phyloP scores from a whole-genome alignment of 2,113 vertebrate genomes.

The Colossoma macropomum region DNA sequence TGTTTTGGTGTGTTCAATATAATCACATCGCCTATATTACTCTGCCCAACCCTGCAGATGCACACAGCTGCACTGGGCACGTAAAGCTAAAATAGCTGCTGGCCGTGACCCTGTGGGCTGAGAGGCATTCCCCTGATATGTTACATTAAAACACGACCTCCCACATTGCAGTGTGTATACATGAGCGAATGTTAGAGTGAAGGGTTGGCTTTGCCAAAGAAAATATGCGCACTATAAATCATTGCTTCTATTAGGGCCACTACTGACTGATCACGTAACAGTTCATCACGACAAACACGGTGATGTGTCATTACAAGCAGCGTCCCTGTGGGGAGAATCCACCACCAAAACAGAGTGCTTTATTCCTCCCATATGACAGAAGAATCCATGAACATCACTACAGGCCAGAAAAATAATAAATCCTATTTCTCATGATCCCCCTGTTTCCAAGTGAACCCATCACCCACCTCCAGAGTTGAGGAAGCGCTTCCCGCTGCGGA shows the following conservation, averaged over 20 bases:
- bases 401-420: constrained; percentile 1
- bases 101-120: constrained; percentile 17
- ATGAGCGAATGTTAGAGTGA: not conserved
- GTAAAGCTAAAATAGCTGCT: constrained; percentile 9
- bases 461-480: constrained; percentile 94
- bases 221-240: not conserved
- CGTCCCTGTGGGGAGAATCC: not conserved
- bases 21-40: constrained; percentile 30
- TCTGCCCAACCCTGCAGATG: constrained; percentile 12
- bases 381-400: not conserved
- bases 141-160: constrained; percentile 9
- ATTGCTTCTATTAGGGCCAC: not conserved
- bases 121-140: not conserved
- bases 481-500: constrained; percentile 92
- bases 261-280: not conserved
- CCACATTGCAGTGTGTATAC: not conserved
- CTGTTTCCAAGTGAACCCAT: not conserved
- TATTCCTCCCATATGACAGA: not conserved
- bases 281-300: not conserved
- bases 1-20: not conserved
- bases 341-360: not conserved
- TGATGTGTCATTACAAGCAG: not conserved
- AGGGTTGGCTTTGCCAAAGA: not conserved
- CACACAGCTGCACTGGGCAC: not conserved
- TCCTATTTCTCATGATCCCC: not conserved